Evolutionary conservation across 2,888 invertebrate species (phyloP).

Genomic region (Salticus scenicus): DNA sequence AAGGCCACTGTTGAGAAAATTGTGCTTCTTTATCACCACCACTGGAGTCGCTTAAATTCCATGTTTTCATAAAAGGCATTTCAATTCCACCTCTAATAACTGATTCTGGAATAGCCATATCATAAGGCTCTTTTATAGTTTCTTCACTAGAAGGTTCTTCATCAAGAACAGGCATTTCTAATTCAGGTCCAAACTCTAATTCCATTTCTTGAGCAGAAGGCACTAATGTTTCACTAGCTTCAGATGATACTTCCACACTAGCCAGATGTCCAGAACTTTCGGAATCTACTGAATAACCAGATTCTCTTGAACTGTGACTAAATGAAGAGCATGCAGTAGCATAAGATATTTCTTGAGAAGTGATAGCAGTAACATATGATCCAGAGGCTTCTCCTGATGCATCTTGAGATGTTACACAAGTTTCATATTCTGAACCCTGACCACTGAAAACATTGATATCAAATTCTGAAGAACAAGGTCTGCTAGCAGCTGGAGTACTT

Average conservation of each 20-base stretch:
- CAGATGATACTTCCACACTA: slow-evolving; percentile 89
- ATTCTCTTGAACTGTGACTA: slow-evolving; percentile 85
- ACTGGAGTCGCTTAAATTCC: slow-evolving; percentile 61
- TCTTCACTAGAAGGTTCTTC: slow-evolving; percentile 74
- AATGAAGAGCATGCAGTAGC: slow-evolving; percentile 90
- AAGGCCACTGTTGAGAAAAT: slow-evolving; percentile 54
- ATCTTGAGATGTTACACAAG: slow-evolving; percentile 84
- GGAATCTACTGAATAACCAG: slow-evolving; percentile 91
- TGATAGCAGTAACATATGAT: slow-evolving; percentile 81
- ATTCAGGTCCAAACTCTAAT: slow-evolving; percentile 80
- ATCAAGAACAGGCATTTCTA: slow-evolving; percentile 78
- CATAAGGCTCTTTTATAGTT: slow-evolving; percentile 73
- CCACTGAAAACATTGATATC: slow-evolving; percentile 79
- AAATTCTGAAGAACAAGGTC: slow-evolving; percentile 90
- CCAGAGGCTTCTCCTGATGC: slow-evolving; percentile 59
- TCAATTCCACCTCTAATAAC: slow-evolving; percentile 72
- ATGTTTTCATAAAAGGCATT: slow-evolving; percentile 68
- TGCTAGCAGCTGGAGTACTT: slow-evolving; percentile 78
- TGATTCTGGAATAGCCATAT: slow-evolving; percentile 74
- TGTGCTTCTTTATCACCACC: slow-evolving; percentile 69
- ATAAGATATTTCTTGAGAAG: slow-evolving; percentile 85
- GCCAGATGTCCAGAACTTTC: slow-evolving; percentile 91
- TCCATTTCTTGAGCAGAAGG: slow-evolving; percentile 88
- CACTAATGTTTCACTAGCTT: slow-evolving; percentile 93
- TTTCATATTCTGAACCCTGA: slow-evolving; percentile 88